A percentile compares a stretch with the other conserved stretches of the same genome.
Evolutionary conservation across 2,888 invertebrate species (phyloP).

Genomic region (Catocala sponsa): DNA sequence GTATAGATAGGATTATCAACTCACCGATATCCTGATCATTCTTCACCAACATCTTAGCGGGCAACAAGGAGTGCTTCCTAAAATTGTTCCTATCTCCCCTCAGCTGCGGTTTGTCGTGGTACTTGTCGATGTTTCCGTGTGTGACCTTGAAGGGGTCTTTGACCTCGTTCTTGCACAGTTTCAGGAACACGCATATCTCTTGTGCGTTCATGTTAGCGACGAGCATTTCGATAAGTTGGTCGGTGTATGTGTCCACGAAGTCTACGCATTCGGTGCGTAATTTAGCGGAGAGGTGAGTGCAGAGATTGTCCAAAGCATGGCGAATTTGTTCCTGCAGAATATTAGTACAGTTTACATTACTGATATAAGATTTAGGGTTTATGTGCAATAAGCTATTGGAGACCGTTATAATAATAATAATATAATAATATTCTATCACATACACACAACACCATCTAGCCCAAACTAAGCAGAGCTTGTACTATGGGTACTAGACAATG

Average conservation of each 20-base stretch:
- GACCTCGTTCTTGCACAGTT: constrained; percentile 89
- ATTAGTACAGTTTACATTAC: no score
- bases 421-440: no score
- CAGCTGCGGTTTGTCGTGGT: constrained; percentile 71
- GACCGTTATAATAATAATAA: no score
- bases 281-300: constrained; percentile 90
- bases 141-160: constrained; percentile 68
- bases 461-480: no score
- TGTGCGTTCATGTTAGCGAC: constrained; percentile 90
- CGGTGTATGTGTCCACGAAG: constrained; percentile 93
- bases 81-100: constrained; percentile 78
- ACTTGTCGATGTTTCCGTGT: constrained; percentile 67
- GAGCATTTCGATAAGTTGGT: constrained; percentile 93
- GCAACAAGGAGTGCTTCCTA: constrained; percentile 66
- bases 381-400: no score
- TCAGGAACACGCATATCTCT: constrained; percentile 93
- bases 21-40: constrained; percentile 73
- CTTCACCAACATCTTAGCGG: constrained; percentile 67
- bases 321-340: constrained; percentile 90
- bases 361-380: no score
- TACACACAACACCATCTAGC: no score
- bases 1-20: constrained; percentile 31
- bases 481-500: no score
- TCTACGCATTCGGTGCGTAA: constrained; percentile 91
- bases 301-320: constrained; percentile 91